A percentile compares a stretch with the other conserved stretches of the same genome.
These are phyloP conservation scores for Danio kyathit DNA, from an alignment of 2,797 vertebrate species.

Conservation along the genomic window DNA sequence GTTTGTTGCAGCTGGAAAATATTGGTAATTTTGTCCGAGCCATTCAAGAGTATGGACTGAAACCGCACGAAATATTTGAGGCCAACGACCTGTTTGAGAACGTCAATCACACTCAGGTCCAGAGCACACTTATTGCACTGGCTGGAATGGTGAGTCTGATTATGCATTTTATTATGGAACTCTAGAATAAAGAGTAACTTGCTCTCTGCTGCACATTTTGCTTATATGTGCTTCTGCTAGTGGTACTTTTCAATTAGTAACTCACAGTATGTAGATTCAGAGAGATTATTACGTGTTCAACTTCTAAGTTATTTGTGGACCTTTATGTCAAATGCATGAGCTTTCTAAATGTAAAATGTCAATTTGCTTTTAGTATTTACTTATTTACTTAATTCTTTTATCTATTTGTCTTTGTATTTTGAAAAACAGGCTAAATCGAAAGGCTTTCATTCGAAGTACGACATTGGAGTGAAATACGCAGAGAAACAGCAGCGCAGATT, in stretches of 20 bases:
- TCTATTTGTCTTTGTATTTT: constrained; percentile 17
- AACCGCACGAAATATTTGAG: constrained; percentile 91
- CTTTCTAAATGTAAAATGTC: neutral
- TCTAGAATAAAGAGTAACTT: neutral
- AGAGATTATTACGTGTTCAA: neutral
- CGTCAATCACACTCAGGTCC: constrained; percentile 94
- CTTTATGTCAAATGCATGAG: neutral
- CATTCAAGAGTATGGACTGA: constrained; percentile 91
- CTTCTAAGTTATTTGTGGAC: neutral
- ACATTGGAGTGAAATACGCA: constrained; percentile 90
- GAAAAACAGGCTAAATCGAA: constrained; percentile 89
- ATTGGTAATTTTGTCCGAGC: constrained; percentile 93
- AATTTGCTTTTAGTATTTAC: neutral
- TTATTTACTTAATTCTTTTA: neutral
- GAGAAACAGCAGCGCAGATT: constrained; percentile 92
- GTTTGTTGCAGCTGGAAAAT: constrained; percentile 89
- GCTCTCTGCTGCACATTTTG: no score
- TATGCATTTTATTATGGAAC: neutral
- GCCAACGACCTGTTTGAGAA: constrained; percentile 98
- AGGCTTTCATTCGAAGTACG: constrained; percentile 85
- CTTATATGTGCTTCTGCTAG: no score
- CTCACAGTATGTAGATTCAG: neutral
- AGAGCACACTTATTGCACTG: constrained; percentile 89
- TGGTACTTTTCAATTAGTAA: neutral
- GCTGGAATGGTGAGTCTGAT: constrained; percentile 88